These are phyloP conservation scores for Drosophila sordidula DNA, from an alignment of 2,888 invertebrate genomes.

Conservation along the genomic window DNA sequence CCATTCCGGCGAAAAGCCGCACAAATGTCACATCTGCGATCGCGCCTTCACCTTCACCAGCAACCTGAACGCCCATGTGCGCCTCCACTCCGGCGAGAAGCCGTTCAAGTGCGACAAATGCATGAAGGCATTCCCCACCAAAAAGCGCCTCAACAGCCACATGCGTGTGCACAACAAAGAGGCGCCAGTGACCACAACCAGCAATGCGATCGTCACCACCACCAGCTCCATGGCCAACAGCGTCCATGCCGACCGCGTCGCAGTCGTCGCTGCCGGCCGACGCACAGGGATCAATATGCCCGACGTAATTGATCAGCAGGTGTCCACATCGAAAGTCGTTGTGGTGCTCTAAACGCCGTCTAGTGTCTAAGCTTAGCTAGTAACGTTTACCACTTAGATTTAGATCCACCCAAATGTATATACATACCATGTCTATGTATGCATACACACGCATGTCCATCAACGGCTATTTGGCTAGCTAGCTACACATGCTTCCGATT, in stretches of 20 bases:
- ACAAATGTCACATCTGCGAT: slow-evolving; percentile 82
- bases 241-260: slow-evolving; percentile 52
- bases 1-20: slow-evolving; percentile 84
- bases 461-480: not conserved
- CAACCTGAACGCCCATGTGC: slow-evolving; percentile 84
- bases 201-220: slow-evolving; percentile 1
- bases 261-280: slow-evolving; percentile 66
- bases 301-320: slow-evolving; percentile 57
- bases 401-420: slow-evolving; percentile 3
- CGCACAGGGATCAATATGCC: slow-evolving; percentile 26
- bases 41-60: slow-evolving; percentile 84
- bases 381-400: not conserved
- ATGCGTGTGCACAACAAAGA: slow-evolving; percentile 81
- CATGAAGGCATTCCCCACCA: slow-evolving; percentile 80
- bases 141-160: slow-evolving; percentile 84
- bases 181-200: slow-evolving; percentile 61
- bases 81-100: slow-evolving; percentile 83
- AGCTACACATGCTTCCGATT: not conserved
- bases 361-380: slow-evolving; percentile 10
- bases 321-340: slow-evolving; percentile 67
- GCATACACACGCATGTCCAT: not conserved
- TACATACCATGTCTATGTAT: slow-evolving; percentile 4
- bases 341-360: slow-evolving; percentile 51
- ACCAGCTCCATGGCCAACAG: not conserved
- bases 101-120: slow-evolving; percentile 82